phyloP scores from a whole-genome alignment of 1,140 invertebrate species.

The Uloborus diversus region DNA sequence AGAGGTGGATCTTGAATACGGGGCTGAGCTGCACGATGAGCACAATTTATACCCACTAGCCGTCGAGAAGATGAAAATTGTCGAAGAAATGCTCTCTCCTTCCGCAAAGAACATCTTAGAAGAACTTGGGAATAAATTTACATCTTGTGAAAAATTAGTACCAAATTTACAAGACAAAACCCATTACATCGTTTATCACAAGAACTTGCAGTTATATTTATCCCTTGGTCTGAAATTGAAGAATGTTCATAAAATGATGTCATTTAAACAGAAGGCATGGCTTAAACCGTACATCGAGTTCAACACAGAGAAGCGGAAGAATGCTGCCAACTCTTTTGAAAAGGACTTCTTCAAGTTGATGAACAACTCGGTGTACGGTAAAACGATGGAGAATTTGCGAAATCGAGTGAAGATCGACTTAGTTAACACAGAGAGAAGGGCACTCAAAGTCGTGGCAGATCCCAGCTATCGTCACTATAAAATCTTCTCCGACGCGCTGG shows the following conservation, averaged over 20 bases:
- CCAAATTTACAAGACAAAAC: constrained; percentile 47
- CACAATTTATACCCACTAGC: background rate
- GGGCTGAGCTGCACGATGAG: background rate
- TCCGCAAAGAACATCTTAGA: background rate
- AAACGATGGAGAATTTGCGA: constrained; percentile 8
- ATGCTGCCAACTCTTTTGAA: constrained; percentile 60
- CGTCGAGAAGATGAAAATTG: background rate
- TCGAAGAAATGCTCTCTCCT: background rate
- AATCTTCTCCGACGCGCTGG: background rate
- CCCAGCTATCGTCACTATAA: background rate
- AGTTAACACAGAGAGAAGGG: background rate
- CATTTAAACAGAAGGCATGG: constrained; percentile 42
- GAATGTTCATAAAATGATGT: constrained; percentile 59
- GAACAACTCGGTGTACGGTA: constrained; percentile 9
- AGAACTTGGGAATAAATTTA: background rate
- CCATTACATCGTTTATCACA: constrained; percentile 69
- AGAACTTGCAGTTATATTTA: constrained; percentile 68
- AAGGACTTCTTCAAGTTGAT: constrained; percentile 31
- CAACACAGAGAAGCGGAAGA: constrained; percentile 63
- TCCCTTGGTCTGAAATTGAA: constrained; percentile 62
- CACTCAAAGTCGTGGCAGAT: background rate
- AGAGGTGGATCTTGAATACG: background rate
- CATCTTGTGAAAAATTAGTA: constrained; percentile 9
- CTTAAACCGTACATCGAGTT: constrained; percentile 56
- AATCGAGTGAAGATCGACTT: background rate